Percentiles rank a stretch among this genome's conserved stretches.
Conservation (phyloP, 1,140 invertebrate species). For the Drosophila ironensis region DNA sequence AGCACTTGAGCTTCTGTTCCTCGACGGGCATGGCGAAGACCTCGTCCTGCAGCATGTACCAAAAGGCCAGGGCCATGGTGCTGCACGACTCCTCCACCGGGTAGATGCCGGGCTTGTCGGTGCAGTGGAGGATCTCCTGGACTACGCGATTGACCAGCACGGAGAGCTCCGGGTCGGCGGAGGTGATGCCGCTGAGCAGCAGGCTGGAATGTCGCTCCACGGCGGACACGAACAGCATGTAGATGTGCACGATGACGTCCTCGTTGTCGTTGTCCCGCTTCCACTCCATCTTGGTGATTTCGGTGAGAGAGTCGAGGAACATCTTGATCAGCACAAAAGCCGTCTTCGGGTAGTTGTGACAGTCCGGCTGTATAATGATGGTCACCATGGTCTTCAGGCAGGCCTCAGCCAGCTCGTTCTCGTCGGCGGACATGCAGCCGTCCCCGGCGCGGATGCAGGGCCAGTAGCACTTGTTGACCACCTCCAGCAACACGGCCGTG, state of each 20-base stretch:
- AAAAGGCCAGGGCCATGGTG: slow-evolving; percentile 93
- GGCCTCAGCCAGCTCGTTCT: slow-evolving; percentile 84
- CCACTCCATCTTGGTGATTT: slow-evolving; percentile 79
- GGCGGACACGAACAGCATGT: slow-evolving; percentile 85
- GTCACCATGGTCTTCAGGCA: slow-evolving; percentile 85
- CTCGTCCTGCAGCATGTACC: slow-evolving; percentile 91
- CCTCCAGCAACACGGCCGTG: slow-evolving; percentile 65
- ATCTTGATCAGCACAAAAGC: slow-evolving; percentile 83
- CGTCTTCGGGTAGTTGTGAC: slow-evolving; percentile 83
- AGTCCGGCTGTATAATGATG: slow-evolving; percentile 84
- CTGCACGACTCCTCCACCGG: slow-evolving; percentile 92
- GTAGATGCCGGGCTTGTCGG: slow-evolving; percentile 90
- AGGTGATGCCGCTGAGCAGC: slow-evolving; percentile 83
- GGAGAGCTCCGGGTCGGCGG: slow-evolving; percentile 78
- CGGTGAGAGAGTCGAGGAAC: slow-evolving; percentile 70
- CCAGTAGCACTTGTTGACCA: slow-evolving; percentile 80
- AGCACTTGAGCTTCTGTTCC: slow-evolving; percentile 67
- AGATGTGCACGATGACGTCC: slow-evolving; percentile 84
- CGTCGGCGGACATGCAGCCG: slow-evolving; percentile 83
- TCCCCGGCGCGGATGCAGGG: slow-evolving; percentile 67
- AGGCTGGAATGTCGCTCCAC: slow-evolving; percentile 87
- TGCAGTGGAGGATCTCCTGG: slow-evolving; percentile 86
- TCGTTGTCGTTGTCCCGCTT: slow-evolving; percentile 80
- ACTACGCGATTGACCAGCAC: slow-evolving; percentile 82
- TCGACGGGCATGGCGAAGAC: slow-evolving; percentile 69